Percentiles rank a stretch among this genome's conserved stretches.
phyloP scores from a whole-genome alignment of 1,140 invertebrate genomes.

The Drosophila pseudoananassae region DNA sequence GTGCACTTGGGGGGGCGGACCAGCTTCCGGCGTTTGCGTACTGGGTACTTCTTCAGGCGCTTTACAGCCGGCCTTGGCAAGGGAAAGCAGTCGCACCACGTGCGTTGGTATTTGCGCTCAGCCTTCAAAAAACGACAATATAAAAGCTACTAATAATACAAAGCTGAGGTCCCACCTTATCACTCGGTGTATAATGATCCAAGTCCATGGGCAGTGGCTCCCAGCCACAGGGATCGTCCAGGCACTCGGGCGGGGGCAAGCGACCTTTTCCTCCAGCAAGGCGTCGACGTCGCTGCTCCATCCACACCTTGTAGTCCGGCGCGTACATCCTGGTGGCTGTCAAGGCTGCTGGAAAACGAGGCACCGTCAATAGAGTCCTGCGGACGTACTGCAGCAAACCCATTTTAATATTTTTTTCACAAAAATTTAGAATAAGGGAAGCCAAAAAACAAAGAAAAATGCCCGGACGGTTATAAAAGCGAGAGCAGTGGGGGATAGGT shows the following conservation, averaged over 20 bases:
- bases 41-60: slow-evolving; percentile 12
- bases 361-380: background rate
- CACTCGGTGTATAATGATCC: slow-evolving; percentile 27
- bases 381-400: background rate
- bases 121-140: background rate
- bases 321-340: background rate
- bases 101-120: slow-evolving; percentile 28
- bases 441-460: slow-evolving; percentile 1
- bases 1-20: background rate
- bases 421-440: slow-evolving; percentile 15
- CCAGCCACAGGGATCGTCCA: slow-evolving; percentile 14
- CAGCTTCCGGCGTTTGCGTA: background rate
- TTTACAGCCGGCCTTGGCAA: slow-evolving; percentile 1
- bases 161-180: slow-evolving; percentile 7
- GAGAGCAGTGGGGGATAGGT: slow-evolving; percentile 7
- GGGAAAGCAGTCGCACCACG: slow-evolving; percentile 26
- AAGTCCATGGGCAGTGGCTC: slow-evolving; percentile 15
- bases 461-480: background rate
- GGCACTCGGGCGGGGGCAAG: background rate
- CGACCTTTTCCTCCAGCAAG: background rate
- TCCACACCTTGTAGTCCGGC: background rate
- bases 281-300: background rate
- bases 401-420: slow-evolving; percentile 1
- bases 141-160: background rate
- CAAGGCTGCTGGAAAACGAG: background rate